Conservation (phyloP, 2,113 vertebrate species). For the Callipepla squamata region DNA sequence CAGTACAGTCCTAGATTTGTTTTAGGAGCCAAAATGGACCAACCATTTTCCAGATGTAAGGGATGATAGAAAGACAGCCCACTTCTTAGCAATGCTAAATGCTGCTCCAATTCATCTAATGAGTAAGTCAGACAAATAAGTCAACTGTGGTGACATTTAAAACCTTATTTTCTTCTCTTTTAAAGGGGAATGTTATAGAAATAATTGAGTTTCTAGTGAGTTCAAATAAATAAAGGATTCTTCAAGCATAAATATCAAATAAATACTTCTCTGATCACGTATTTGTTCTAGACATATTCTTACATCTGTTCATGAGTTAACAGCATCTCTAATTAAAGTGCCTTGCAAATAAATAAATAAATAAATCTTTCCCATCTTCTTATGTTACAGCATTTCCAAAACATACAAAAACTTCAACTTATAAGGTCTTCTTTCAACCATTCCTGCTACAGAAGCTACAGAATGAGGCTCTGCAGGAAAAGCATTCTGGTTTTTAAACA, state of each 20-base stretch:
- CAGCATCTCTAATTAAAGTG: neutral
- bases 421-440: neutral
- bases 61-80: neutral
- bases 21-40: conserved; percentile 26
- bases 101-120: neutral
- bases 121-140: conserved; percentile 38
- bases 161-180: neutral
- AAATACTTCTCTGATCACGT: neutral
- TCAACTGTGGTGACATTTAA: neutral
- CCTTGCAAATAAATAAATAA: neutral
- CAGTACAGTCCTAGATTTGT: neutral
- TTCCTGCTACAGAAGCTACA: neutral
- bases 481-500: neutral
- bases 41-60: conserved; percentile 39
- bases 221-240: neutral
- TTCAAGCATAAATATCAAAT: neutral
- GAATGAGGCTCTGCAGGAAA: neutral
- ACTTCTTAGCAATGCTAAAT: neutral
- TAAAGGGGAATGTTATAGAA: neutral
- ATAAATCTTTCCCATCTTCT: neutral
- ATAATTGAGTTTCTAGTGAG: neutral
- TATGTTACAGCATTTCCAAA: neutral
- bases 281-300: neutral
- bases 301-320: neutral
- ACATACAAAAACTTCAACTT: neutral